A percentile compares a stretch with the other conserved stretches of the same genome.
These are phyloP conservation scores for Gavia stellata DNA, from an alignment of 2,113 vertebrate genomes.

Conservation along the genomic window DNA sequence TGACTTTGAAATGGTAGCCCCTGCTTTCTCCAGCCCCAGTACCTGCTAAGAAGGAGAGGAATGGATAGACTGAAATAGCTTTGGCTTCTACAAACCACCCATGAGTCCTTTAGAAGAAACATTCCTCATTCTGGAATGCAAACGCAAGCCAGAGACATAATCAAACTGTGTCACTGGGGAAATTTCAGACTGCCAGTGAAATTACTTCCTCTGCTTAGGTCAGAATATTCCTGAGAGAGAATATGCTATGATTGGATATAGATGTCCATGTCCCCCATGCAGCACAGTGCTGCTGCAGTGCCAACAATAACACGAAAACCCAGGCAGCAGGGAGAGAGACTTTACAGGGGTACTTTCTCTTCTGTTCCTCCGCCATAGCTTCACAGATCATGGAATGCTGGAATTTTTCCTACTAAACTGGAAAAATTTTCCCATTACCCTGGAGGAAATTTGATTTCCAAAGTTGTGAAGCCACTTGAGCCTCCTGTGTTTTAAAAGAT, in stretches of 20 bases:
- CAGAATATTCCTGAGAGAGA: background rate
- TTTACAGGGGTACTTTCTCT: background rate
- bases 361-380: background rate
- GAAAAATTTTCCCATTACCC: background rate
- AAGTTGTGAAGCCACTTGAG: background rate
- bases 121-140: constrained; percentile 17
- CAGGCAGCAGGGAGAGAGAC: background rate
- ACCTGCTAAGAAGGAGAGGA: background rate
- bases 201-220: background rate
- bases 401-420: background rate
- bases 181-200: background rate
- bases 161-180: background rate
- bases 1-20: background rate
- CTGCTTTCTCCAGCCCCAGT: background rate
- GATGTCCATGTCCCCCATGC: background rate
- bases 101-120: background rate
- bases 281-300: background rate
- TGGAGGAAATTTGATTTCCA: background rate
- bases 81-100: background rate
- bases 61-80: background rate
- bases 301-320: background rate
- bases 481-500: background rate
- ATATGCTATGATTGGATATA: background rate
- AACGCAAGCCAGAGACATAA: background rate
- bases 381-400: background rate